Percentiles rank a stretch among this genome's conserved stretches.
Evolutionary conservation across 2,888 invertebrate genomes (phyloP).

Genomic region (Volucella inanis): DNA sequence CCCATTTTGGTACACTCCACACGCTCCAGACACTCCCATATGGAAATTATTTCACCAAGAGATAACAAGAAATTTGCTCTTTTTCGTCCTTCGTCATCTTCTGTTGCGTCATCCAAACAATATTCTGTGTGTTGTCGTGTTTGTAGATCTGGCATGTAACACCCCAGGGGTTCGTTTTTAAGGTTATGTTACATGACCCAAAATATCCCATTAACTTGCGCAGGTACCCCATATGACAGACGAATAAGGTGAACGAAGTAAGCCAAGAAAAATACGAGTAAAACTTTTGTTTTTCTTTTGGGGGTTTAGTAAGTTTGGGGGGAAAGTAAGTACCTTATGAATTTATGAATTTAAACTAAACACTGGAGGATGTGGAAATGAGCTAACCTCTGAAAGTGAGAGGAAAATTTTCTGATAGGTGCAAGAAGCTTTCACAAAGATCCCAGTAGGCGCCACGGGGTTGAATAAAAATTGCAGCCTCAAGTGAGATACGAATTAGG

Average conservation of each 20-base stretch:
- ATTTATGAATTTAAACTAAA: conserved; percentile 31
- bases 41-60: conserved; percentile 43
- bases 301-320: too few species aligned
- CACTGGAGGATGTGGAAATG: background rate
- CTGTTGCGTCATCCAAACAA: background rate
- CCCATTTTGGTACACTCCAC: conserved; percentile 23
- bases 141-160: background rate
- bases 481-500: background rate
- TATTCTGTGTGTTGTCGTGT: too few species aligned
- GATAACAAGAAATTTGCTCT: conserved; percentile 40
- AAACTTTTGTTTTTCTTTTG: conserved; percentile 28
- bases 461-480: background rate
- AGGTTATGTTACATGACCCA: conserved; percentile 37
- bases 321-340: conserved; percentile 23
- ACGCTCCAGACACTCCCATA: conserved; percentile 13
- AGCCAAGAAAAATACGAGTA: too few species aligned
- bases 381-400: background rate
- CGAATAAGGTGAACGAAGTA: background rate
- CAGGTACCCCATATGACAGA: background rate
- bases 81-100: conserved; percentile 26
- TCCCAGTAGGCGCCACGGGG: background rate
- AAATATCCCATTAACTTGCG: conserved; percentile 25
- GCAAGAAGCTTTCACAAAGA: conserved; percentile 2
- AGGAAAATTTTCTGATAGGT: conserved; percentile 16
- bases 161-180: conserved; percentile 24